These are phyloP conservation scores for Mugil cephalus DNA, from an alignment of 2,113 vertebrate species.

Conservation along the genomic window DNA sequence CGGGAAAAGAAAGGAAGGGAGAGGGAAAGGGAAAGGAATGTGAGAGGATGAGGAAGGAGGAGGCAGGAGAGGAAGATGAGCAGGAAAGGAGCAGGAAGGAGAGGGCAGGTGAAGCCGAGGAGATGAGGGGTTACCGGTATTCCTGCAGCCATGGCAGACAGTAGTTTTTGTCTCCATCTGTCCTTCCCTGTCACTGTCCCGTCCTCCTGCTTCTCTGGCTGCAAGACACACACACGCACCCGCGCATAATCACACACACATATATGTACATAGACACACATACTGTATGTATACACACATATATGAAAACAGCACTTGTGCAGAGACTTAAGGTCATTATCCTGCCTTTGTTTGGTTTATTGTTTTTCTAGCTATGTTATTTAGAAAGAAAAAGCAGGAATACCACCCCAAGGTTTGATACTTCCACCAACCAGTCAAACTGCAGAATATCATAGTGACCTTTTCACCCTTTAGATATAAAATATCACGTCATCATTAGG, in stretches of 20 bases:
- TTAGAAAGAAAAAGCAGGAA: no score
- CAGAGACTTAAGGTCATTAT: not conserved
- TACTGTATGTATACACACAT: not conserved
- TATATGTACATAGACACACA: constrained; percentile 43
- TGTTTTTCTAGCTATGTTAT: no score
- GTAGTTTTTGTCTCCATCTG: constrained; percentile 86
- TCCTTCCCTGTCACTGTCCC: constrained; percentile 82
- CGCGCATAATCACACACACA: constrained; percentile 46
- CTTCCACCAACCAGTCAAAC: no score
- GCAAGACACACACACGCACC: constrained; percentile 73
- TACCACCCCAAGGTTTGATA: no score
- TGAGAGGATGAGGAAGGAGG: not conserved
- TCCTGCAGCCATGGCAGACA: constrained; percentile 83
- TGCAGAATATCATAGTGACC: no score
- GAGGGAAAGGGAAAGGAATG: not conserved
- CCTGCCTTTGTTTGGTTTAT: no score
- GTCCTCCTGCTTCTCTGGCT: constrained; percentile 83
- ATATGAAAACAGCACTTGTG: no score
- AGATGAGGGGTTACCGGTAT: constrained; percentile 75
- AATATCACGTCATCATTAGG: no score
- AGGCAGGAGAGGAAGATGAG: not conserved
- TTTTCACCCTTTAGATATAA: no score
- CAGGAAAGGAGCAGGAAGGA: constrained; percentile 2
- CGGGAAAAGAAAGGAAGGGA: not conserved
- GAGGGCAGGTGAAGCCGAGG: not conserved